Evolutionary conservation across 2,888 invertebrate genomes (phyloP).

Genomic region (Drosophila acutilabella): DNA sequence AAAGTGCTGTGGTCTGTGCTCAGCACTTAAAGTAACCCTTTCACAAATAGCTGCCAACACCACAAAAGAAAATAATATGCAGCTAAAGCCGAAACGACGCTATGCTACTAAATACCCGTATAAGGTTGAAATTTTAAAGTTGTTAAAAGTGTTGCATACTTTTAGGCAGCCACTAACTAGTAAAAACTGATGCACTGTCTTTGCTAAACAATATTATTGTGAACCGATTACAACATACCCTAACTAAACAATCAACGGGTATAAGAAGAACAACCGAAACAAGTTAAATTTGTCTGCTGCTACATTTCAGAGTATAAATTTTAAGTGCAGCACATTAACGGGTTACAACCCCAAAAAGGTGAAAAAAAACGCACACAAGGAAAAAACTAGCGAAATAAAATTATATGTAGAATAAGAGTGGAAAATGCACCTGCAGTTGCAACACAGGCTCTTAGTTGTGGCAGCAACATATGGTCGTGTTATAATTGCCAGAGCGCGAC

Average conservation of each 20-base stretch:
- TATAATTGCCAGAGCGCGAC: constrained; percentile 70
- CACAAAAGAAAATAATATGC: constrained; percentile 21
- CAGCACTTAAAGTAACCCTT: constrained; percentile 58
- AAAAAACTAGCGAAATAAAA: constrained; percentile 1
- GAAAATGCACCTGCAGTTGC: constrained; percentile 65
- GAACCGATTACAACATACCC: neutral
- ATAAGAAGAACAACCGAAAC: constrained; percentile 11
- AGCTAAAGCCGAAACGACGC: neutral
- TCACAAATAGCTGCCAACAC: constrained; percentile 26
- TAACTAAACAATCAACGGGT: neutral
- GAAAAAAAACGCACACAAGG: constrained; percentile 11
- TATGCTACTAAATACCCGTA: no score
- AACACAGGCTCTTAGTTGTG: constrained; percentile 67
- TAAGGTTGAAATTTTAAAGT: no score
- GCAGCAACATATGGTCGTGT: constrained; percentile 70
- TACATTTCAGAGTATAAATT: constrained; percentile 68
- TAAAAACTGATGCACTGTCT: no score
- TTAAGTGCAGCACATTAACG: constrained; percentile 78
- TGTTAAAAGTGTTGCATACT: no score
- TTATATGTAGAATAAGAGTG: constrained; percentile 20
- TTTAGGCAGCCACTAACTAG: no score
- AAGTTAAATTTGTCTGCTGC: constrained; percentile 72
- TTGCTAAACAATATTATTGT: no score
- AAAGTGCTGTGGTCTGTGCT: constrained; percentile 62
- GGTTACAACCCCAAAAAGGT: constrained; percentile 47